Conservation (phyloP, 2,888 invertebrate genomes). For the Petrolisthes cinctipes region DNA sequence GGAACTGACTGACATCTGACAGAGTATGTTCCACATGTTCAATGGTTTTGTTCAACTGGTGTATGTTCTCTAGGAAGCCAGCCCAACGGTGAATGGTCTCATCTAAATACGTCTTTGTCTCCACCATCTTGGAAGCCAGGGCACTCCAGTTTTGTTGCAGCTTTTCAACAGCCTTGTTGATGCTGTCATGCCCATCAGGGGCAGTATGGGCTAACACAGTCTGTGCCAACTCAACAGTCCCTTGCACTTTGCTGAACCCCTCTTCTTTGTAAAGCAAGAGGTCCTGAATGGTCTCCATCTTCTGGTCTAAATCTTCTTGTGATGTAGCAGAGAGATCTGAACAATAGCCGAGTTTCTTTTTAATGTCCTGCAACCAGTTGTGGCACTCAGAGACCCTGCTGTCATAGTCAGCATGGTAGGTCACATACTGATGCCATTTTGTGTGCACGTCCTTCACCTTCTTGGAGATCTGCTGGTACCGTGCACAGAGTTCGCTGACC, state of each 20-base stretch:
- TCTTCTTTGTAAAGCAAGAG: conserved; percentile 91
- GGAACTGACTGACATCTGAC: conserved; percentile 80
- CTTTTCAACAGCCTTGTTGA: conserved; percentile 84
- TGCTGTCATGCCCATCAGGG: conserved; percentile 85
- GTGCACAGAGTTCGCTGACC: conserved; percentile 89
- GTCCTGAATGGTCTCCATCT: conserved; percentile 87
- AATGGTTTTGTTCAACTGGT: conserved; percentile 85
- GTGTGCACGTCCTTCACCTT: conserved; percentile 91
- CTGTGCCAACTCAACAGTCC: conserved; percentile 90
- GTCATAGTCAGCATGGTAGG: conserved; percentile 88
- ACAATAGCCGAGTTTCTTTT: conserved; percentile 87
- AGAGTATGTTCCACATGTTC: conserved; percentile 82
- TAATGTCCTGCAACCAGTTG: conserved; percentile 86
- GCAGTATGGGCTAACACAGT: conserved; percentile 91
- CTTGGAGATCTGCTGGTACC: conserved; percentile 90
- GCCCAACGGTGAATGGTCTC: conserved; percentile 93
- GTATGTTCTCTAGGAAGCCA: conserved; percentile 88
- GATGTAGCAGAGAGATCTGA: conserved; percentile 84
- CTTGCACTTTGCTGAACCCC: conserved; percentile 89
- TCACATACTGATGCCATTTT: conserved; percentile 93
- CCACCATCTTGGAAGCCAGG: conserved; percentile 87
- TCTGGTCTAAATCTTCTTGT: conserved; percentile 87
- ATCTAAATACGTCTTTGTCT: conserved; percentile 88
- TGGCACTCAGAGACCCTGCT: conserved; percentile 83
- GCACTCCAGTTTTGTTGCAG: conserved; percentile 93